Evolutionary conservation across 2,113 vertebrate species (phyloP).

Genomic region (Tragelaphus strepsiceros): DNA sequence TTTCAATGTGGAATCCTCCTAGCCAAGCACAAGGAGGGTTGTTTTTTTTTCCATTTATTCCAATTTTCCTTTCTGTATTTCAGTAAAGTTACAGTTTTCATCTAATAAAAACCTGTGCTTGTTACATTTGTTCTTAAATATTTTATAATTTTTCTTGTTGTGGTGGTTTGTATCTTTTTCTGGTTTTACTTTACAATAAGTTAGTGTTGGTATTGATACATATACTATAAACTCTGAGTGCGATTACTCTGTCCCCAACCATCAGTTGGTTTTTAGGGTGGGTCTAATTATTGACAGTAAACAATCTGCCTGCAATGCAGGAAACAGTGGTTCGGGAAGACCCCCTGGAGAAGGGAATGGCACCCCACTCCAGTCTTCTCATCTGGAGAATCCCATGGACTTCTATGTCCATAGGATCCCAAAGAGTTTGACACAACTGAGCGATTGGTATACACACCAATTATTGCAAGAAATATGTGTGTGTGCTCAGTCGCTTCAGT

Average conservation of each 20-base stretch:
- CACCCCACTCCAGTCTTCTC: neutral
- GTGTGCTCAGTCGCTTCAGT: neutral
- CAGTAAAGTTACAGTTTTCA: neutral
- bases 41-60: neutral
- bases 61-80: neutral
- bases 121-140: neutral
- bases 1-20: neutral
- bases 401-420: neutral
- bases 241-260: neutral
- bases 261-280: neutral
- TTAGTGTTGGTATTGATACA: neutral
- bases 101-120: neutral
- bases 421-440: neutral
- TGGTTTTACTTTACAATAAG: neutral
- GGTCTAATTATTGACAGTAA: neutral
- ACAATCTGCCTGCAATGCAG: neutral
- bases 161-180: neutral
- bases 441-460: neutral
- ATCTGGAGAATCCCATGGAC: neutral
- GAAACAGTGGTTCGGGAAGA: neutral
- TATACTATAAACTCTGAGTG: neutral
- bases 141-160: neutral
- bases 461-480: neutral
- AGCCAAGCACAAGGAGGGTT: neutral
- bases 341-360: neutral